Conservation (phyloP, 1,140 invertebrate genomes). For the Bombyx mandarina region DNA sequence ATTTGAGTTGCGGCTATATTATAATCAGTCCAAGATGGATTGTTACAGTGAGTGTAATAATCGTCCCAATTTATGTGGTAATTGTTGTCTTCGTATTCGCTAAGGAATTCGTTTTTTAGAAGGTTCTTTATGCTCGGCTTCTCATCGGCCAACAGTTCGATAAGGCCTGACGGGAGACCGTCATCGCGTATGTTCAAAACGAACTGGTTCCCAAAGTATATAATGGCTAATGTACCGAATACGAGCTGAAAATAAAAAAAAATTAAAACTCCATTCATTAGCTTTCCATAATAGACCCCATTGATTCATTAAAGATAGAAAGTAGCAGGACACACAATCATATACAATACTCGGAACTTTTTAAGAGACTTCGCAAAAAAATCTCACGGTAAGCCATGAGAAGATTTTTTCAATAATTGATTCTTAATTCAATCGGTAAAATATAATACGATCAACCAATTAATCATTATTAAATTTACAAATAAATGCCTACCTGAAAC, state of each 20-base stretch:
- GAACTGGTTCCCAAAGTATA: constrained; percentile 56
- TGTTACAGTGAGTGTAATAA: constrained; percentile 80
- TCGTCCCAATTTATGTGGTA: constrained; percentile 76
- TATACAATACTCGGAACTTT: too few species aligned
- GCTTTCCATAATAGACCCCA: too few species aligned
- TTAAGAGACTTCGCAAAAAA: too few species aligned
- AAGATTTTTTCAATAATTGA: too few species aligned
- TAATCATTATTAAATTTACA: not conserved
- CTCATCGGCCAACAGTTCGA: constrained; percentile 49
- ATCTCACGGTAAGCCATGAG: too few species aligned
- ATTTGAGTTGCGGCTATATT: constrained; percentile 78
- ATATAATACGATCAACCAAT: not conserved
- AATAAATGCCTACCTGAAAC: constrained; percentile 70
- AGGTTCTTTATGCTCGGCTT: constrained; percentile 50
- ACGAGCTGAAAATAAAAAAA: constrained; percentile 32
- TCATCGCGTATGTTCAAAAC: constrained; percentile 45
- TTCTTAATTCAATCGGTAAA: too few species aligned
- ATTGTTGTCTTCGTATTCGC: constrained; percentile 41
- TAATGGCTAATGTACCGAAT: constrained; percentile 41
- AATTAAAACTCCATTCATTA: too few species aligned
- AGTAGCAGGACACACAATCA: too few species aligned
- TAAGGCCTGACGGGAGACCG: constrained; percentile 39
- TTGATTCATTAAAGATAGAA: too few species aligned
- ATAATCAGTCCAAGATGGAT: constrained; percentile 76
- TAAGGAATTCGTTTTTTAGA: constrained; percentile 51